A percentile compares a stretch with the other conserved stretches of the same genome.
phyloP scores from a whole-genome alignment of 2,888 invertebrate genomes.

The Drosophila borealis region DNA sequence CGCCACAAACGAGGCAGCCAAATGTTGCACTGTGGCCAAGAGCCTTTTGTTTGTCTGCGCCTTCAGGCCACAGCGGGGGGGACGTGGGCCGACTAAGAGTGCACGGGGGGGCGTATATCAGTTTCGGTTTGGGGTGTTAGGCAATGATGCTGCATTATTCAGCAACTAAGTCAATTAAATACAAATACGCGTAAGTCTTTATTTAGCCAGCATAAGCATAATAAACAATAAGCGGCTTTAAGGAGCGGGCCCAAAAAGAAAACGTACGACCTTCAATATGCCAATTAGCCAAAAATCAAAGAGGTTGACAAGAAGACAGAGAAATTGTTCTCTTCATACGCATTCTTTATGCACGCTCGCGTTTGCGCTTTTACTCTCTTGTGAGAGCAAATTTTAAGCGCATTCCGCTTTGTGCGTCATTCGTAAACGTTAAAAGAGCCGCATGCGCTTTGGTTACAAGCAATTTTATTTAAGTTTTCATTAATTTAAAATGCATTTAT shows the following conservation, averaged over 20 bases:
- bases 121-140: constrained; percentile 8
- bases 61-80: constrained; percentile 8
- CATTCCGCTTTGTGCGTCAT: constrained; percentile 3
- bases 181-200: neutral
- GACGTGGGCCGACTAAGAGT: neutral
- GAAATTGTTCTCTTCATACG: neutral
- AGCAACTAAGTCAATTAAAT: constrained; percentile 30
- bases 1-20: constrained; percentile 43
- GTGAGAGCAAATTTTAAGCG: neutral
- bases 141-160: constrained; percentile 39
- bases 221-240: constrained; percentile 15
- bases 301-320: neutral
- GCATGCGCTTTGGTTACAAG: neutral
- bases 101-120: neutral
- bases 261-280: constrained; percentile 9
- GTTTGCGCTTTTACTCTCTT: neutral
- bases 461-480: neutral
- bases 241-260: neutral
- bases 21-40: constrained; percentile 37
- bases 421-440: neutral
- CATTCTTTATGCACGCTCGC: too few species aligned
- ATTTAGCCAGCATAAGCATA: neutral
- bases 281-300: neutral
- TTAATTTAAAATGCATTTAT: too few species aligned
- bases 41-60: constrained; percentile 6